Percentiles rank a stretch among this genome's conserved stretches.
phyloP scores from a whole-genome alignment of 2,113 vertebrate species.

The Origma solitaria region DNA sequence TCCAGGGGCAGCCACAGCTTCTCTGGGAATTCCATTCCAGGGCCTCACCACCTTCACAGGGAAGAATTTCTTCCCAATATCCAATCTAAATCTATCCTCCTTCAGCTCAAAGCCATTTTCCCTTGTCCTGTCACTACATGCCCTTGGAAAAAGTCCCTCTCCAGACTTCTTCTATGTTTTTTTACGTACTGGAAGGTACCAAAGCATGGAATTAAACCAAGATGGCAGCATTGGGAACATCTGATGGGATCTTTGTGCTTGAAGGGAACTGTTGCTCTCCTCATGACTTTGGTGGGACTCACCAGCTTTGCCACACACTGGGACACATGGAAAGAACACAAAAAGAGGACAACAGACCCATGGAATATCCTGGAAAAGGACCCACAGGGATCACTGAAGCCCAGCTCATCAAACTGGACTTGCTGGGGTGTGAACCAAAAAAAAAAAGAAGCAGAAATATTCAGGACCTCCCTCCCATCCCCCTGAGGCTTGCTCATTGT shows the following conservation, averaged over 20 bases:
- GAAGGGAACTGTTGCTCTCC: not conserved
- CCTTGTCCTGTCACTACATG: not conserved
- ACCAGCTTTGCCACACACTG: not conserved
- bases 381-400: not conserved
- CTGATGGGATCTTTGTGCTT: not conserved
- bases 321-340: not conserved
- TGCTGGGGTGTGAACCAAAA: no score
- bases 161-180: not conserved
- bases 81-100: not conserved
- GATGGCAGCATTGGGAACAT: fast-evolving
- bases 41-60: fast-evolving
- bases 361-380: not conserved
- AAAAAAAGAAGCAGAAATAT: not conserved
- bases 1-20: not conserved
- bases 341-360: not conserved
- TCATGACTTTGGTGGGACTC: not conserved
- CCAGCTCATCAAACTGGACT: not conserved
- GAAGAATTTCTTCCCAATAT: not conserved
- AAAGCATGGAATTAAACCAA: not conserved
- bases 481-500: not conserved
- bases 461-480: not conserved
- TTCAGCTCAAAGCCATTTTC: not conserved
- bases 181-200: not conserved
- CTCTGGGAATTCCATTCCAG: not conserved
- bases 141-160: not conserved